A percentile compares a stretch with the other conserved stretches of the same genome.
These are phyloP conservation scores for Pterocles burchelli DNA, from an alignment of 2,113 vertebrate species.

Conservation along the genomic window DNA sequence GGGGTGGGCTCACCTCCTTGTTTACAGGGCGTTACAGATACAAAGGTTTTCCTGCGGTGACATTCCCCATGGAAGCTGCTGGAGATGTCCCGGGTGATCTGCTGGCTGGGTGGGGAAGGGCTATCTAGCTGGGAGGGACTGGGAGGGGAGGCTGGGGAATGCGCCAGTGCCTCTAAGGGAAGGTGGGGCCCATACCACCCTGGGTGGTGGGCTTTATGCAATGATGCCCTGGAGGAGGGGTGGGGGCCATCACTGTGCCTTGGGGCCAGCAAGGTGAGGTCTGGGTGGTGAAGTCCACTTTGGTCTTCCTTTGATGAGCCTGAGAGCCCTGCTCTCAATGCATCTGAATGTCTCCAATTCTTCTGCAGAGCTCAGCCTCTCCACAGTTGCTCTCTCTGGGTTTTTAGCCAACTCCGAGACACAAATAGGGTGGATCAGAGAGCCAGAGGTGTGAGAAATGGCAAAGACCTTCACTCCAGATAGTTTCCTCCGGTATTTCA, in stretches of 20 bases:
- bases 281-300: neutral
- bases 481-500: neutral
- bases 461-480: neutral
- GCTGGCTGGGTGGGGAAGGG: neutral
- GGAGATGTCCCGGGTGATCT: neutral
- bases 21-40: neutral
- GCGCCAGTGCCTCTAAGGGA: neutral
- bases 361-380: neutral
- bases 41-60: neutral
- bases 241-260: neutral
- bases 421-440: neutral
- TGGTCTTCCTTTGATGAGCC: neutral
- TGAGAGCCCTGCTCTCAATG: neutral
- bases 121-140: neutral
- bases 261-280: neutral
- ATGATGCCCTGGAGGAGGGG: neutral
- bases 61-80: neutral
- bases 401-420: neutral
- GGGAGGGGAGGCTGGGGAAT: conserved; percentile 14
- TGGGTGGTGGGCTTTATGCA: conserved; percentile 17
- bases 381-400: neutral
- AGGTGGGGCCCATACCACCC: neutral
- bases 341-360: neutral
- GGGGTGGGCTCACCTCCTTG: neutral
- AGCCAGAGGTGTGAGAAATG: neutral